Evolutionary conservation across 1,140 invertebrate genomes (phyloP).

Genomic region (Drosophila nigrodunni): DNA sequence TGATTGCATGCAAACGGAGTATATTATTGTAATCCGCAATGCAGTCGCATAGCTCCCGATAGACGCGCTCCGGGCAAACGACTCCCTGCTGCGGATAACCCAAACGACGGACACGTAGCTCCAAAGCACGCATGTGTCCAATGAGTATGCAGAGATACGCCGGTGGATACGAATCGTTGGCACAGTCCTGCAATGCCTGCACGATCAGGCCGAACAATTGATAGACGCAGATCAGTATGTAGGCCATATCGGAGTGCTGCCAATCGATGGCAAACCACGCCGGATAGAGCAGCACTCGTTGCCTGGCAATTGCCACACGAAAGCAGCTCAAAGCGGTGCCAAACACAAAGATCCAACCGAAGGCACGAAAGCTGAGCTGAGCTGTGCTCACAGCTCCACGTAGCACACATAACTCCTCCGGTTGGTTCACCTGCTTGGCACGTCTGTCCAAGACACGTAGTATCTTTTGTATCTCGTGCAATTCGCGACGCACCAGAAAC

Average conservation of each 20-base stretch:
- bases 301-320: conserved; percentile 40
- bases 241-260: conserved; percentile 35
- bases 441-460: conserved; percentile 52
- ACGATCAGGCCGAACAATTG: conserved; percentile 66
- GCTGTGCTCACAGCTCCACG: conserved; percentile 35
- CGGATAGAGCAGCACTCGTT: conserved; percentile 63
- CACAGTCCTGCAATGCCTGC: conserved; percentile 70
- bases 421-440: conserved; percentile 5
- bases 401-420: conserved; percentile 48
- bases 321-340: conserved; percentile 67
- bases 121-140: conserved; percentile 69
- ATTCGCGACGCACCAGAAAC: conserved; percentile 56
- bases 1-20: conserved; percentile 52
- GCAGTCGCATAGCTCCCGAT: conserved; percentile 51
- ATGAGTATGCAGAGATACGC: conserved; percentile 70
- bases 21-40: conserved; percentile 61
- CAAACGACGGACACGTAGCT: conserved; percentile 63
- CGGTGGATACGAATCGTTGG: conserved; percentile 77
- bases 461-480: conserved; percentile 47
- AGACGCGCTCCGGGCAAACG: not conserved
- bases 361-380: conserved; percentile 52
- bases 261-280: conserved; percentile 76
- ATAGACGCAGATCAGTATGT: conserved; percentile 48
- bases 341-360: conserved; percentile 62
- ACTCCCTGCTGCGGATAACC: conserved; percentile 4